Evolutionary conservation across 2,797 vertebrate species (phyloP).

Genomic region (Philypnodon macrostomus): DNA sequence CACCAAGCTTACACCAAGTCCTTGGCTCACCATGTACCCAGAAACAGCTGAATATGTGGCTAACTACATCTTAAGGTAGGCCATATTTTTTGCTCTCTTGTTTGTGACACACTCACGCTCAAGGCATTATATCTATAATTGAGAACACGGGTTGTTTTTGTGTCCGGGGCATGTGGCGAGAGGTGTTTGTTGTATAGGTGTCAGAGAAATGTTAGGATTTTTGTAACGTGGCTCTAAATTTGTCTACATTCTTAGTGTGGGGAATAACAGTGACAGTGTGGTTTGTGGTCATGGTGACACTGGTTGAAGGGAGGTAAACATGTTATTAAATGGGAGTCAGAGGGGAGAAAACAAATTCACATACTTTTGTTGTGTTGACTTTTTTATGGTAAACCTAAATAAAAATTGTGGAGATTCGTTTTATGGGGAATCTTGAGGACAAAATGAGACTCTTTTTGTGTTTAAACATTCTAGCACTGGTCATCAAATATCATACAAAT

Average conservation of each 20-base stretch:
- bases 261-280: constrained; percentile 16
- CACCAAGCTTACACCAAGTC: constrained; percentile 7
- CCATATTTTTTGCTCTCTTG: constrained; percentile 18
- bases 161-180: constrained; percentile 2
- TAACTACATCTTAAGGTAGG: constrained; percentile 64
- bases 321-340: background rate
- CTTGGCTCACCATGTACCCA: constrained; percentile 37
- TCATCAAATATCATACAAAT: no score
- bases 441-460: no score
- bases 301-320: constrained; percentile 8
- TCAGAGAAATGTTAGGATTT: constrained; percentile 15
- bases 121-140: constrained; percentile 39
- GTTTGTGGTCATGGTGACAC: constrained; percentile 16
- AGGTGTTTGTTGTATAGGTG: constrained; percentile 32
- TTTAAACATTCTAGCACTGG: no score
- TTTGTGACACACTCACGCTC: constrained; percentile 38
- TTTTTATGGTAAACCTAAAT: no score
- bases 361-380: background rate
- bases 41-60: constrained; percentile 62
- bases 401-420: no score
- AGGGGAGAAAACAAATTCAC: background rate
- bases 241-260: constrained; percentile 26
- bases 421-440: no score
- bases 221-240: constrained; percentile 13
- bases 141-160: constrained; percentile 48